Evolutionary conservation across 2,888 invertebrate genomes (phyloP).

Genomic region (Troides oblongomaculatus): DNA sequence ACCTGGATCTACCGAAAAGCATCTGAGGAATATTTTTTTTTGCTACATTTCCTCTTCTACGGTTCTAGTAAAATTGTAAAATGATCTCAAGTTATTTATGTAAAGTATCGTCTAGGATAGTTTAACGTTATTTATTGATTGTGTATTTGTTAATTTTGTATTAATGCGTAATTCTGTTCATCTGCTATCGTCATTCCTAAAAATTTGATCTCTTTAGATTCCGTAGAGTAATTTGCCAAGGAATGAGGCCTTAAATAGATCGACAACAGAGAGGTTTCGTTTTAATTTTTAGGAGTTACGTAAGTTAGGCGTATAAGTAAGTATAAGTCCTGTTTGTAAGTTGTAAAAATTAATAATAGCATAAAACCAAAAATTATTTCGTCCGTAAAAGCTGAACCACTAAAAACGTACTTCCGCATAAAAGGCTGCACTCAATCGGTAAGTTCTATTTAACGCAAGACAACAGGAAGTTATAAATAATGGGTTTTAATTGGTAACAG

Average conservation of each 20-base stretch:
- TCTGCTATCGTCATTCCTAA: slow-evolving; percentile 39
- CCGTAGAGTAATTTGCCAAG: slow-evolving; percentile 44
- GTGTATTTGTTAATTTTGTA: slow-evolving; percentile 37
- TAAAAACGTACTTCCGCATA: background rate
- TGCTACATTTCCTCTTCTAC: slow-evolving; percentile 35
- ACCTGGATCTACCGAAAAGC: slow-evolving; percentile 60
- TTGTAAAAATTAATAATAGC: background rate
- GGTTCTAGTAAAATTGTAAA: slow-evolving; percentile 59
- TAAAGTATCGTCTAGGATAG: slow-evolving; percentile 61
- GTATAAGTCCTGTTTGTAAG: background rate
- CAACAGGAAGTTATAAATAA: background rate
- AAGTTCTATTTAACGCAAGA: background rate
- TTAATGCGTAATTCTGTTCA: slow-evolving; percentile 40
- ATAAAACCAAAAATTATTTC: background rate
- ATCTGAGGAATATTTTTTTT: slow-evolving; percentile 42
- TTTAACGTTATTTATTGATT: slow-evolving; percentile 66
- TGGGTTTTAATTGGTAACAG: background rate
- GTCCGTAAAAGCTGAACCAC: background rate
- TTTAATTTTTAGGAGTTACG: background rate
- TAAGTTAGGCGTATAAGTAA: background rate
- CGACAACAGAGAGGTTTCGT: background rate
- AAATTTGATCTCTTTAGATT: slow-evolving; percentile 64
- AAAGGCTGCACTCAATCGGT: background rate
- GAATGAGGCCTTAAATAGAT: background rate
- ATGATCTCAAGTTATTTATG: slow-evolving; percentile 78